Percentiles rank a stretch among this genome's conserved stretches.
Evolutionary conservation across 2,113 vertebrate species (phyloP).

Genomic region (Ameiurus melas): DNA sequence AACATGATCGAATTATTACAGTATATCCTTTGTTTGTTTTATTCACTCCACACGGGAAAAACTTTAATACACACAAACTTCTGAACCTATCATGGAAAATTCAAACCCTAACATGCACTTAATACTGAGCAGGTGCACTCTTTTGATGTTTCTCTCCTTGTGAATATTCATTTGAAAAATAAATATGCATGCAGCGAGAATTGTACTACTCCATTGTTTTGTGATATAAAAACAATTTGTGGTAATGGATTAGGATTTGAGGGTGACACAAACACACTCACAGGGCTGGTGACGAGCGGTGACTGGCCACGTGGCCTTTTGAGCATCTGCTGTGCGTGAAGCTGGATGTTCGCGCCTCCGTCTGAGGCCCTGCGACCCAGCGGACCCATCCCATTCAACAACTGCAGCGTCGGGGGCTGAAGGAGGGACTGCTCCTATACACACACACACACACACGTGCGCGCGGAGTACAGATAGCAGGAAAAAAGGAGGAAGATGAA

Average conservation of each 20-base stretch:
- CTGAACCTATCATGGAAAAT: not conserved
- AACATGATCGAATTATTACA: not conserved
- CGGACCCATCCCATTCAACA: slow-evolving; percentile 97
- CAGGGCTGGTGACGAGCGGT: slow-evolving; percentile 81
- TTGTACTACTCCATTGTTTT: not conserved
- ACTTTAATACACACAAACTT: not conserved
- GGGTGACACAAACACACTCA: slow-evolving; percentile 5
- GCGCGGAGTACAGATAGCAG: not conserved
- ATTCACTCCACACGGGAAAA: not conserved
- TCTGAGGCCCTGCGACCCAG: slow-evolving; percentile 95
- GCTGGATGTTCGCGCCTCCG: slow-evolving; percentile 95
- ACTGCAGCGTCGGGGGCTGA: slow-evolving; percentile 94
- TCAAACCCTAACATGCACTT: not conserved
- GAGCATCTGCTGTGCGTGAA: slow-evolving; percentile 92
- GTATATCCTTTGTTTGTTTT: not conserved
- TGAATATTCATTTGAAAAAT: not conserved
- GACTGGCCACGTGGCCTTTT: slow-evolving; percentile 95
- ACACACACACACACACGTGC: not conserved
- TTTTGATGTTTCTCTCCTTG: not conserved
- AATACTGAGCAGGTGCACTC: not conserved
- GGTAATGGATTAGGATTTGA: not conserved
- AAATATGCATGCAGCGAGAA: not conserved
- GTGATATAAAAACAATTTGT: not conserved
- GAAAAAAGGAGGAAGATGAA: not conserved
- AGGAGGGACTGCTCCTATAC: slow-evolving; percentile 92